Conservation (phyloP, 1,140 invertebrate genomes). For the Rhopalosiphum maidis region DNA sequence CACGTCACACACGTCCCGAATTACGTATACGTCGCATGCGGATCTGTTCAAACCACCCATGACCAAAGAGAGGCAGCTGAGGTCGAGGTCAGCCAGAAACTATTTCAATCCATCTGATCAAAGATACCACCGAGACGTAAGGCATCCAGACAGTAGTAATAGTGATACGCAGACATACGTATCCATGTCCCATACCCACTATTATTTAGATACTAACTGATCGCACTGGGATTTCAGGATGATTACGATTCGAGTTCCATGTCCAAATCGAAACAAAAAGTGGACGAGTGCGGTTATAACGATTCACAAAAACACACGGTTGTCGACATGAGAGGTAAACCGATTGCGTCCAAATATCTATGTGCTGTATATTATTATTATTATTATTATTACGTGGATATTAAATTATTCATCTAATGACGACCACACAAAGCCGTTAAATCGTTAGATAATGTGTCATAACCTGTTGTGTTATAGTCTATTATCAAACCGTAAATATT, state of each 20-base stretch:
- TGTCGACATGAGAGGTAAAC: conserved; percentile 91
- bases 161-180: not conserved
- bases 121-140: conserved; percentile 38
- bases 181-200: not conserved
- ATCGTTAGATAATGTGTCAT: not conserved
- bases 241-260: conserved; percentile 34
- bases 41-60: conserved; percentile 77
- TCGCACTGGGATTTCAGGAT: not conserved
- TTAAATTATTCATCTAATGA: no score
- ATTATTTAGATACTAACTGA: not conserved
- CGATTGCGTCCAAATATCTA: not conserved
- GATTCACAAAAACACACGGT: conserved; percentile 81
- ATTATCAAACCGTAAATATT: not conserved
- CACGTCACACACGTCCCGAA: conserved; percentile 88
- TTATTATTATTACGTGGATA: no score
- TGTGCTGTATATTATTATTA: not conserved
- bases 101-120: conserved; percentile 55
- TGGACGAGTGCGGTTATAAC: conserved; percentile 39
- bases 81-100: conserved; percentile 73
- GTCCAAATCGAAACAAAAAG: conserved; percentile 48
- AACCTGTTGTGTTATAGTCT: not conserved
- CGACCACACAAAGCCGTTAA: no score
- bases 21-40: conserved; percentile 92
- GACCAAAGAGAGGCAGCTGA: conserved; percentile 85
- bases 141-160: not conserved